These are phyloP conservation scores for Sesamia inferens DNA, from an alignment of 2,888 invertebrate genomes.

Conservation along the genomic window DNA sequence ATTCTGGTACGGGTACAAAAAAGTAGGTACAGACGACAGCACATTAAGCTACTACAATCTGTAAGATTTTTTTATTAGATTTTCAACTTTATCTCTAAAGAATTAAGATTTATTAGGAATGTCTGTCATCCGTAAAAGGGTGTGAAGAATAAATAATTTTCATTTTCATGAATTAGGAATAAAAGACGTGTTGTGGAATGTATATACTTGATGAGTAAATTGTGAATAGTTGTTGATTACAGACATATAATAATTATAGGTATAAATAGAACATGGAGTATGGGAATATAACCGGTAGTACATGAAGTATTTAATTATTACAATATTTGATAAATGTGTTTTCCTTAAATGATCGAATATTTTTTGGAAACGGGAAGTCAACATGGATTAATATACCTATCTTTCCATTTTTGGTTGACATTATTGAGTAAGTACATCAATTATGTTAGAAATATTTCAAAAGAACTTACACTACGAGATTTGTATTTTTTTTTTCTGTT, in stretches of 20 bases:
- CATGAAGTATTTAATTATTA: not conserved
- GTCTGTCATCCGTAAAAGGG: too few relatives aligned
- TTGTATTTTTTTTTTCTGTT: not conserved
- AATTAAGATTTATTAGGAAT: too few relatives aligned
- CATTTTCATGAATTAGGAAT: not conserved
- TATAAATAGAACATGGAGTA: conserved; percentile 1
- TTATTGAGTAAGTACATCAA: not conserved
- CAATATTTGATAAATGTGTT: not conserved
- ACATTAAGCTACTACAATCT: too few relatives aligned
- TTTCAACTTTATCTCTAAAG: too few relatives aligned
- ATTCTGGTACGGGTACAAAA: too few relatives aligned
- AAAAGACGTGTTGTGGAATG: conserved; percentile 10
- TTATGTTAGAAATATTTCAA: not conserved
- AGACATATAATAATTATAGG: not conserved
- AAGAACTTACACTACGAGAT: not conserved
- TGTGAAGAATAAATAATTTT: not conserved
- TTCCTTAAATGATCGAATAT: not conserved
- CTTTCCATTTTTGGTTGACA: not conserved
- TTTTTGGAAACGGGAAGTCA: not conserved
- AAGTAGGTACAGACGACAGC: too few relatives aligned
- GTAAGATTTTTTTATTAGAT: too few relatives aligned
- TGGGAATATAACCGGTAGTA: not conserved
- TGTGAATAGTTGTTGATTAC: conserved; percentile 8
- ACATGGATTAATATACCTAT: not conserved
- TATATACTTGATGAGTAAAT: conserved; percentile 11